Evolutionary conservation across 2,888 invertebrate species (phyloP).

Genomic region (Lycocerus yunnanus): DNA sequence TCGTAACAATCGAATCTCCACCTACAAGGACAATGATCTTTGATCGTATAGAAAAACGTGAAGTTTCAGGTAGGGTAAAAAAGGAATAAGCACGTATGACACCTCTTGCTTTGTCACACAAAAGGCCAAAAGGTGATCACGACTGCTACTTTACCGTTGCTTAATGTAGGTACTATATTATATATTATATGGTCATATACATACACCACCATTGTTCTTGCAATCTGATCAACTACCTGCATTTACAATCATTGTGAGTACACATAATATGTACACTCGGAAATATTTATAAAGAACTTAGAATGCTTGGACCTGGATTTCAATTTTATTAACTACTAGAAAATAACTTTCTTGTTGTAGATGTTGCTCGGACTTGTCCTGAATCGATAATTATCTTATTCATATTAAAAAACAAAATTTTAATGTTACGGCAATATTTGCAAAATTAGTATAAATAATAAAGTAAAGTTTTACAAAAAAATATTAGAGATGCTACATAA

Average conservation of each 20-base stretch:
- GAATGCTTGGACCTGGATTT: not conserved
- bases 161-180: slow-evolving; percentile 17
- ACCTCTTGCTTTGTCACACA: slow-evolving; percentile 17
- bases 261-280: not conserved
- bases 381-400: too few relatives aligned
- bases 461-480: too few relatives aligned
- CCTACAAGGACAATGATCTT: slow-evolving; percentile 13
- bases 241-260: not conserved
- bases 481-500: too few relatives aligned
- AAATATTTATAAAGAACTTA: not conserved
- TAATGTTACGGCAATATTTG: too few relatives aligned
- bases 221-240: slow-evolving; percentile 20
- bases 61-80: not conserved
- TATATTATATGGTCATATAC: not conserved
- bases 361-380: too few relatives aligned
- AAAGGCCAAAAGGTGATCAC: slow-evolving; percentile 25
- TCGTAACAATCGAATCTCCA: slow-evolving; percentile 11
- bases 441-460: too few relatives aligned
- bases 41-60: not conserved
- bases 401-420: too few relatives aligned
- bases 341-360: too few relatives aligned
- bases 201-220: slow-evolving; percentile 18
- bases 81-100: slow-evolving; percentile 2
- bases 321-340: not conserved
- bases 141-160: slow-evolving; percentile 28